Evolutionary conservation across 2,113 vertebrate genomes (phyloP).

Genomic region (Anseranas semipalmata): DNA sequence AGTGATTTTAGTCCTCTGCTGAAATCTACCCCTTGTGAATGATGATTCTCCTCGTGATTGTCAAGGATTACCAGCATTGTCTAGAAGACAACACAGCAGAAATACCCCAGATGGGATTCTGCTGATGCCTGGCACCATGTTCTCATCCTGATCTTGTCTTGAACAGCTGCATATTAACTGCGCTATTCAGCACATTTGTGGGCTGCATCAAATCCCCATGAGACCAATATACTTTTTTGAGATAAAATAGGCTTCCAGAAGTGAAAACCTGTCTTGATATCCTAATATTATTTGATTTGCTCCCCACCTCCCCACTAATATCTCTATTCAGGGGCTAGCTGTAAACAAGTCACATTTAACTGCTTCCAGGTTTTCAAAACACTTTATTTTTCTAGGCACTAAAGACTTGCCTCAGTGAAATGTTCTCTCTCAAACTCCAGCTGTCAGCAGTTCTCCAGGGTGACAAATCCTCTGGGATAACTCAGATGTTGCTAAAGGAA

Average conservation of each 20-base stretch:
- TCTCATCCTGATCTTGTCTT: neutral
- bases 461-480: neutral
- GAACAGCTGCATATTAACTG: neutral
- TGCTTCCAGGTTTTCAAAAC: neutral
- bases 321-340: neutral
- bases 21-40: neutral
- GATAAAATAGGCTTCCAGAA: neutral
- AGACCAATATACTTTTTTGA: neutral
- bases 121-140: neutral
- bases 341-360: neutral
- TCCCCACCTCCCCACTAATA: neutral
- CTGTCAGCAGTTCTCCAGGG: conserved; percentile 42
- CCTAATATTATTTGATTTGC: neutral
- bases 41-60: neutral
- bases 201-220: neutral
- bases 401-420: conserved; percentile 79
- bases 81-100: neutral
- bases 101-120: neutral
- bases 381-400: conserved; percentile 70
- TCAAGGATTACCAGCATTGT: neutral
- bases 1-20: neutral
- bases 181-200: neutral
- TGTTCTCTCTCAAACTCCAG: conserved; percentile 74
- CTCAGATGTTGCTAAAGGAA: conserved; percentile 9
- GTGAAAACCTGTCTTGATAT: neutral